Conservation (phyloP, 1,140 invertebrate genomes). For the Apis laboriosa region DNA sequence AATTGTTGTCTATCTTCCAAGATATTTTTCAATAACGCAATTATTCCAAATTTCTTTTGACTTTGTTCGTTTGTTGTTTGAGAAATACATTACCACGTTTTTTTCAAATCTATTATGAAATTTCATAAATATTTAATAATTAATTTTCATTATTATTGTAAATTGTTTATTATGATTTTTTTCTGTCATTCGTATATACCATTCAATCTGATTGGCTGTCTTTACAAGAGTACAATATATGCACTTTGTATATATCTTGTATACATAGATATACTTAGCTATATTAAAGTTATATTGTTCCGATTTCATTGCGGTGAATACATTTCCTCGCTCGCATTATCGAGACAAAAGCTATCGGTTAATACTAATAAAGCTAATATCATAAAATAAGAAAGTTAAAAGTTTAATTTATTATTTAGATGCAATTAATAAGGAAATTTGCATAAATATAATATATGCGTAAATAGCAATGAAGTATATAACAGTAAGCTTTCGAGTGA, state of each 20-base stretch:
- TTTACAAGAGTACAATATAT: background rate
- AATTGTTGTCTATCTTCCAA: background rate
- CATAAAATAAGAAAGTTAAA: too few species aligned
- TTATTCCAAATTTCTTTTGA: background rate
- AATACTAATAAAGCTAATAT: too few species aligned
- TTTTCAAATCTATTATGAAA: too few species aligned
- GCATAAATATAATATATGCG: background rate
- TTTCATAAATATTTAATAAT: background rate
- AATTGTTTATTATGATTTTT: background rate
- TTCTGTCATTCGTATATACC: background rate
- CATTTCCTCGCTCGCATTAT: background rate
- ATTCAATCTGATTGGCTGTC: background rate
- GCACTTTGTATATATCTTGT: background rate
- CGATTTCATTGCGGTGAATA: background rate
- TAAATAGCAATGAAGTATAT: background rate
- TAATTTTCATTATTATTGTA: background rate
- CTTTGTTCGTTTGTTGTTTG: constrained; percentile 25
- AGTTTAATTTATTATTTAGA: constrained; percentile 1
- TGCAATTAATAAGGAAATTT: background rate
- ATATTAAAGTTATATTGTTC: background rate
- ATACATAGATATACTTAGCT: background rate
- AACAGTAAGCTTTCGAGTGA: background rate
- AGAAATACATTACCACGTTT: background rate
- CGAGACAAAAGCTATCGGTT: background rate
- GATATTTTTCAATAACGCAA: background rate